Evolutionary conservation across 2,888 invertebrate species (phyloP).

Genomic region (Apamea crenata): DNA sequence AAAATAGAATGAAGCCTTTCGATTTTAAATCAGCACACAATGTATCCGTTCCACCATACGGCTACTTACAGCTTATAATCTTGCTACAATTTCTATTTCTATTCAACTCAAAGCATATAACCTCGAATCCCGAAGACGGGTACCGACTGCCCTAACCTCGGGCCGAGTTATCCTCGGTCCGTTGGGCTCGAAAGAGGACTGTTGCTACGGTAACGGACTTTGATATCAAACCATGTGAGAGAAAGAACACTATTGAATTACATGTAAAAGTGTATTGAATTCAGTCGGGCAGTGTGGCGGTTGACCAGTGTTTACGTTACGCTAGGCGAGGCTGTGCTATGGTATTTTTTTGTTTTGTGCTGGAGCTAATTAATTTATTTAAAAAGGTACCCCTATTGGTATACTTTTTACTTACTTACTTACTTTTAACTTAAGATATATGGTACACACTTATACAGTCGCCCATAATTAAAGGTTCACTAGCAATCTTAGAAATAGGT

Average conservation of each 20-base stretch:
- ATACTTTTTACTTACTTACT: too few relatives aligned
- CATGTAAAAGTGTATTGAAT: slow-evolving; percentile 62
- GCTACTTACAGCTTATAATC: slow-evolving; percentile 12
- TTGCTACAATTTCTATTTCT: slow-evolving; percentile 24
- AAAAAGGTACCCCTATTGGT: too few relatives aligned
- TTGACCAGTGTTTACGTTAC: slow-evolving; percentile 1
- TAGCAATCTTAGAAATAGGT: not conserved
- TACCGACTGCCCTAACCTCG: slow-evolving; percentile 50
- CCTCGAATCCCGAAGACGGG: slow-evolving; percentile 28
- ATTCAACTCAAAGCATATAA: slow-evolving; percentile 49
- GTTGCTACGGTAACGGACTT: slow-evolving; percentile 65
- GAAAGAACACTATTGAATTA: slow-evolving; percentile 62
- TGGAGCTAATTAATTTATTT: not conserved
- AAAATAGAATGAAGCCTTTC: too few relatives aligned
- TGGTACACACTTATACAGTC: too few relatives aligned
- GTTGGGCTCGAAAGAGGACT: slow-evolving; percentile 58
- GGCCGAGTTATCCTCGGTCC: slow-evolving; percentile 53
- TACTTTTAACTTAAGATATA: too few relatives aligned
- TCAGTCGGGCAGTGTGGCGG: slow-evolving; percentile 10
- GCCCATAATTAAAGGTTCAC: not conserved
- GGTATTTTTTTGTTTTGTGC: not conserved
- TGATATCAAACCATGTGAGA: slow-evolving; percentile 63
- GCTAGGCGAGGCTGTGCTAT: not conserved
- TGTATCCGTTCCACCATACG: not conserved
- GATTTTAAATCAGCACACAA: slow-evolving; percentile 4